phyloP scores from a whole-genome alignment of 2,113 vertebrate genomes.

The Pterocles orientalis region DNA sequence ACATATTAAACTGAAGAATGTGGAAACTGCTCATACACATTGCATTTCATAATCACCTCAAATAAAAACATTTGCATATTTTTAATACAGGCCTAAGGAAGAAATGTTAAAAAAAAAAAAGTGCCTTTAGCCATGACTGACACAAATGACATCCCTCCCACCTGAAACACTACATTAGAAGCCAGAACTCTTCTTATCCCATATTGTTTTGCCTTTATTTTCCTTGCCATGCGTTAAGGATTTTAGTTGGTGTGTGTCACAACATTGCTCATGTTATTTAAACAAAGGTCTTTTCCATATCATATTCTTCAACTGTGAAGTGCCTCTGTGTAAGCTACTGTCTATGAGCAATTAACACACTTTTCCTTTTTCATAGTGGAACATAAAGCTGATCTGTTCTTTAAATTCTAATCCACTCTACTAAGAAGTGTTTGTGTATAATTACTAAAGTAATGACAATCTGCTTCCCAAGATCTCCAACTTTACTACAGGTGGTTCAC shows the following conservation, averaged over 20 bases:
- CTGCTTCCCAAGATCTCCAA: slow-evolving; percentile 49
- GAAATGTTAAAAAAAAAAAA: background rate
- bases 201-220: background rate
- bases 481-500: slow-evolving; percentile 51
- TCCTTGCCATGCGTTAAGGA: background rate
- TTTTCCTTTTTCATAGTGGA: slow-evolving; percentile 52
- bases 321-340: slow-evolving; percentile 30
- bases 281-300: slow-evolving; percentile 40
- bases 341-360: slow-evolving; percentile 24
- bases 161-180: background rate
- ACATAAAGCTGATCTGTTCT: slow-evolving; percentile 30
- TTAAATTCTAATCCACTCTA: slow-evolving; percentile 62
- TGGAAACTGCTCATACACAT: background rate
- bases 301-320: slow-evolving; percentile 43
- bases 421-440: slow-evolving; percentile 49
- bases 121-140: background rate
- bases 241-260: background rate
- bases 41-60: background rate
- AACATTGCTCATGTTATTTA: background rate
- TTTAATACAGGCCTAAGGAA: background rate
- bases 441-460: slow-evolving; percentile 46
- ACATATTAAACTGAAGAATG: background rate
- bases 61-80: background rate
- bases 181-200: background rate
- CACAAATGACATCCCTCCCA: background rate